Evolutionary conservation across 2,888 invertebrate genomes (phyloP).

Genomic region (Chymomyza caudatula): DNA sequence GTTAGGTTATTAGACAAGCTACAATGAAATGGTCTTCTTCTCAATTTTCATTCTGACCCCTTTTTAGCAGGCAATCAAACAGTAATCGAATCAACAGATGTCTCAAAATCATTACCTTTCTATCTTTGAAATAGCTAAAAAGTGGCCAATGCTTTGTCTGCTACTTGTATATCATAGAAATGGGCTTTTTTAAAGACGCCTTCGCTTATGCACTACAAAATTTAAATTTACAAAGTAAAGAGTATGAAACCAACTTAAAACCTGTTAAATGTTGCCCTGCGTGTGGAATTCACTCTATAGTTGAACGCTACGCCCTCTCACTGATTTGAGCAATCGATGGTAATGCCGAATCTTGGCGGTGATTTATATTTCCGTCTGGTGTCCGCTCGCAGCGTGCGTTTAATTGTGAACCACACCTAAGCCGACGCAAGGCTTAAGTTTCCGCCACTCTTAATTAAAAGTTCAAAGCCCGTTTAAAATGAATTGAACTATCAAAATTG

Average conservation of each 20-base stretch:
- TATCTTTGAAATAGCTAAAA: no score
- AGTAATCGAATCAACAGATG: no score
- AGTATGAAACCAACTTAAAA: neutral
- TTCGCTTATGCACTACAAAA: no score
- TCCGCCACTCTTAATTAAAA: slow-evolving; percentile 26
- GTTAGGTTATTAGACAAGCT: no score
- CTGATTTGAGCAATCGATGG: slow-evolving; percentile 44
- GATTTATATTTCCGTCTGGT: slow-evolving; percentile 43
- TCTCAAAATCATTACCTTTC: no score
- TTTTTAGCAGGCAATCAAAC: no score
- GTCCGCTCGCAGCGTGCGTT: slow-evolving; percentile 31
- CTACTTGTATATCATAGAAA: no score
- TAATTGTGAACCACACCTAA: slow-evolving; percentile 42
- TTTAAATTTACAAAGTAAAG: neutral
- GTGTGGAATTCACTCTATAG: slow-evolving; percentile 3
- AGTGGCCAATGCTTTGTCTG: no score
- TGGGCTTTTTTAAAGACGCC: no score
- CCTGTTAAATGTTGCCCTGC: neutral
- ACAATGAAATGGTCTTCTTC: no score
- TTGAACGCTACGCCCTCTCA: slow-evolving; percentile 33
- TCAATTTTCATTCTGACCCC: no score
- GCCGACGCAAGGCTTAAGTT: slow-evolving; percentile 22
- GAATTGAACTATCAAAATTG: slow-evolving; percentile 17
- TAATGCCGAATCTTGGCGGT: slow-evolving; percentile 24
- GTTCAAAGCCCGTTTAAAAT: slow-evolving; percentile 17